These are phyloP conservation scores for Xestia rhomboidea DNA, from an alignment of 2,888 invertebrate species.

Conservation along the genomic window DNA sequence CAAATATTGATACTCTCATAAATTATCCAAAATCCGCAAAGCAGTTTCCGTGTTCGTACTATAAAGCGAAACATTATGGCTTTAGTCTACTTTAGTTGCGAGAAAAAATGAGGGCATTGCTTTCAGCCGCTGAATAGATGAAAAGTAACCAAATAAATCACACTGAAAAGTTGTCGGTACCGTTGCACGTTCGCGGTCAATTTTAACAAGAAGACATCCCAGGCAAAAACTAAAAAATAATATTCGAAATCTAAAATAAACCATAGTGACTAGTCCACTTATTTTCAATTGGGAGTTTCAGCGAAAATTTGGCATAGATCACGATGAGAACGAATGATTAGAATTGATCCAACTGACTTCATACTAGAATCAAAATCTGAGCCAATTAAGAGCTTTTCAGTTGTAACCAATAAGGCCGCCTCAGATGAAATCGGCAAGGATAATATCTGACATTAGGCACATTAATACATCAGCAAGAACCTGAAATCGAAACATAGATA, in stretches of 20 bases:
- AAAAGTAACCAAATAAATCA: slow-evolving; percentile 58
- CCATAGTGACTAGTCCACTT: not conserved
- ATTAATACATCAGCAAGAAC: slow-evolving; percentile 38
- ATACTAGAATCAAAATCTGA: slow-evolving; percentile 20
- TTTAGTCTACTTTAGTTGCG: slow-evolving; percentile 61
- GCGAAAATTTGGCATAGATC: not conserved
- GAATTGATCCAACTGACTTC: not conserved
- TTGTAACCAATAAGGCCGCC: slow-evolving; percentile 21
- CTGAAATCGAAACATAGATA: slow-evolving; percentile 47
- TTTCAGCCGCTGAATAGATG: slow-evolving; percentile 56
- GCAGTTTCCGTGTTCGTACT: slow-evolving; percentile 64
- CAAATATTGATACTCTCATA: slow-evolving; percentile 78
- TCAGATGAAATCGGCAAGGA: slow-evolving; percentile 24
- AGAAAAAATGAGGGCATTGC: slow-evolving; percentile 62
- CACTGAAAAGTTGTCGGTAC: slow-evolving; percentile 64
- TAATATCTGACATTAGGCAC: slow-evolving; percentile 37
- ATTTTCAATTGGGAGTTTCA: not conserved
- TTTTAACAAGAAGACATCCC: slow-evolving; percentile 69
- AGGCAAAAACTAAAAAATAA: slow-evolving; percentile 59
- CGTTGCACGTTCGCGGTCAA: slow-evolving; percentile 75
- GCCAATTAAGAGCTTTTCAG: slow-evolving; percentile 23
- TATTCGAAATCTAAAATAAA: slow-evolving; percentile 11
- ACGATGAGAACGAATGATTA: not conserved
- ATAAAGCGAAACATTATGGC: slow-evolving; percentile 61
- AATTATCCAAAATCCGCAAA: slow-evolving; percentile 75